phyloP scores from a whole-genome alignment of 2,797 vertebrate genomes.

The Squalus acanthias region DNA sequence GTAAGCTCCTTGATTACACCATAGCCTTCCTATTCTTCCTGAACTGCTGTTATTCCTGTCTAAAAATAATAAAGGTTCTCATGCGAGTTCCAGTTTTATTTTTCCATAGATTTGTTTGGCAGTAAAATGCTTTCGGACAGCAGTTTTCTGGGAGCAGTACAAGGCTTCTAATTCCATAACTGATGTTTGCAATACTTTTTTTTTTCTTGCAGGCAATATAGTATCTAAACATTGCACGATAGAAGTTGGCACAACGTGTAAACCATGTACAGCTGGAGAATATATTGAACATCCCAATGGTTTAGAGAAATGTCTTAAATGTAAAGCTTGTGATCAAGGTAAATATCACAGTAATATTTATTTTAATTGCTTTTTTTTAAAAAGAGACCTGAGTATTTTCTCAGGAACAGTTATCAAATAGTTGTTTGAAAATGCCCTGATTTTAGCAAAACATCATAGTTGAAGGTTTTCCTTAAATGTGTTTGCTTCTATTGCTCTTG shows the following conservation, averaged over 20 bases:
- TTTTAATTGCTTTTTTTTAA: not conserved
- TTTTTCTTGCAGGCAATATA: not conserved
- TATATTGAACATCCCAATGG: not conserved
- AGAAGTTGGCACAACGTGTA: not conserved
- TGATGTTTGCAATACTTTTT: not conserved
- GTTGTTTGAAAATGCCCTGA: not conserved
- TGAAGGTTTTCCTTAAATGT: not conserved
- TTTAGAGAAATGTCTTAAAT: not conserved
- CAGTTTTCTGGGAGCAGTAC: too few species aligned
- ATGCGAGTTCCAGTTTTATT: not conserved
- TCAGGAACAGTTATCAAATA: not conserved
- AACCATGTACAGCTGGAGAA: not conserved
- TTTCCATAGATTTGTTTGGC: not conserved
- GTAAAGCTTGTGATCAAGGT: not conserved
- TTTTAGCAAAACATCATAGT: not conserved
- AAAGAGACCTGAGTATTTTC: not conserved
- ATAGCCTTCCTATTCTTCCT: not conserved
- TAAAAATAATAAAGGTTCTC: not conserved
- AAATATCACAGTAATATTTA: not conserved
- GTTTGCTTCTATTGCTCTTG: not conserved
- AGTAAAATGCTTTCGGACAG: not conserved
- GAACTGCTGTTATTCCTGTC: not conserved
- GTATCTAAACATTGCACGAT: not conserved
- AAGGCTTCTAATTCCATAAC: not conserved
- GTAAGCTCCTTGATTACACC: not conserved